These are phyloP conservation scores for Euwallacea similis DNA, from an alignment of 1,140 invertebrate genomes.

Conservation along the genomic window DNA sequence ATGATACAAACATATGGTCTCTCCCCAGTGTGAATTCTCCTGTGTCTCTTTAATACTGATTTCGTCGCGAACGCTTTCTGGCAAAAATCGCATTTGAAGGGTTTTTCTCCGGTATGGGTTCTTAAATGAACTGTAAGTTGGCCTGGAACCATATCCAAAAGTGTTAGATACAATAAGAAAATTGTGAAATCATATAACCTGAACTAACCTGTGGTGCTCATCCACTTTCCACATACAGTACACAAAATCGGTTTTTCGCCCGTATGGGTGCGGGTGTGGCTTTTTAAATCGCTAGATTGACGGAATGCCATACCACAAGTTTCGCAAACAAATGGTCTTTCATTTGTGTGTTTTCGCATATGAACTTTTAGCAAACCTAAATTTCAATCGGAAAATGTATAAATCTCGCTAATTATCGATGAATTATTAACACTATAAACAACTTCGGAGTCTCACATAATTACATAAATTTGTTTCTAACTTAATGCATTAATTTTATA, in stretches of 20 bases:
- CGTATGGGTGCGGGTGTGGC: conserved; percentile 60
- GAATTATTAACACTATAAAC: not conserved
- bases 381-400: conserved; percentile 4
- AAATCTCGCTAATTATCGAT: not conserved
- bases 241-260: conserved; percentile 68
- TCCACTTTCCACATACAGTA: conserved; percentile 65
- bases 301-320: conserved; percentile 50
- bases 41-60: conserved; percentile 47
- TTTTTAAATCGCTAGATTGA: conserved; percentile 48
- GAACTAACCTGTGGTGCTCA: conserved; percentile 29
- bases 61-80: conserved; percentile 49
- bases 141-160: conserved; percentile 10
- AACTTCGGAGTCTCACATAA: too few relatives aligned
- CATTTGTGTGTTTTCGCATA: conserved; percentile 49
- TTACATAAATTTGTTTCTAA: too few relatives aligned
- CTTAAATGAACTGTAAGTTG: conserved; percentile 49
- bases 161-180: not conserved
- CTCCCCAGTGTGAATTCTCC: conserved; percentile 42
- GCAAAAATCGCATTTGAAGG: conserved; percentile 47
- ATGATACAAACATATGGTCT: conserved; percentile 41
- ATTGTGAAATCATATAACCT: not conserved
- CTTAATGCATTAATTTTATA: too few relatives aligned
- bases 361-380: conserved; percentile 42
- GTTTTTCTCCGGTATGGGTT: conserved; percentile 50
- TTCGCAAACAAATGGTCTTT: conserved; percentile 49